Base-by-base conservation (phyloP, 2,797 vertebrate species). In the Chiroxiphia lanceolata region DNA sequence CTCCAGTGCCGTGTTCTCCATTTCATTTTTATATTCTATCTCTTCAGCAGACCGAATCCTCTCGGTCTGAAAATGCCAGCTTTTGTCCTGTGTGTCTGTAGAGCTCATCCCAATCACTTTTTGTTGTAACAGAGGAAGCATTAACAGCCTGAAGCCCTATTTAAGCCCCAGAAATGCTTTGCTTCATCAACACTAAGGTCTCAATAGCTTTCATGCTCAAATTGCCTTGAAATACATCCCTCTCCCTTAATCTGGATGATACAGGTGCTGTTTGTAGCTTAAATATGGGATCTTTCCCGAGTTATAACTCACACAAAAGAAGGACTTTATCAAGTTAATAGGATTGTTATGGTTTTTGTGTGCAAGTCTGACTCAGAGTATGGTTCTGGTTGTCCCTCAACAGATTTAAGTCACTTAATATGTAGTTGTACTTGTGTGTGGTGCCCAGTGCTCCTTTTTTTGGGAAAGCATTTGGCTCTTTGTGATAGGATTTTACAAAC, bases 21-120 rank as follows among this genome's bases (percentile, higher is more conserved):
- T 94, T 94, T 87, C 67, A 89, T 92, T 95, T 97, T 95, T 65
- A 83, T 88, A 71, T 96, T 95, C 86, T 67, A 14, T 89, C 89
- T 96, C 88, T 96, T 90, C 92, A 95, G 78, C 74, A 94, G 92
- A 45, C 68, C 82, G n/a, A 82, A 65, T 78, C 68, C 68, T 77
- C 71, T 69, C 11, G 3, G 65, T 94, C 53, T 91, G 59, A 76
- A 87, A 88, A 88, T 89, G 47, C 69, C 51, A 6, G 25, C 63
- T 89, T 95, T 70, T 77, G 69, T 91, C 64, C 69, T 71, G 22
- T 53, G 15, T 51, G 19, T 26, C 29, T 76, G 78, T 25, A 48
- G 14, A 75, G 69, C 75, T 95, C 84, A 31, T 40, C 64, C 45
- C 90, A 95, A 94, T 61, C 83, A 9, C 87, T 91, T 93, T 59